Percentiles rank a stretch among this genome's conserved stretches.
These are phyloP conservation scores for Malacosoma neustria DNA, from an alignment of 2,888 invertebrate genomes.

Conservation along the genomic window DNA sequence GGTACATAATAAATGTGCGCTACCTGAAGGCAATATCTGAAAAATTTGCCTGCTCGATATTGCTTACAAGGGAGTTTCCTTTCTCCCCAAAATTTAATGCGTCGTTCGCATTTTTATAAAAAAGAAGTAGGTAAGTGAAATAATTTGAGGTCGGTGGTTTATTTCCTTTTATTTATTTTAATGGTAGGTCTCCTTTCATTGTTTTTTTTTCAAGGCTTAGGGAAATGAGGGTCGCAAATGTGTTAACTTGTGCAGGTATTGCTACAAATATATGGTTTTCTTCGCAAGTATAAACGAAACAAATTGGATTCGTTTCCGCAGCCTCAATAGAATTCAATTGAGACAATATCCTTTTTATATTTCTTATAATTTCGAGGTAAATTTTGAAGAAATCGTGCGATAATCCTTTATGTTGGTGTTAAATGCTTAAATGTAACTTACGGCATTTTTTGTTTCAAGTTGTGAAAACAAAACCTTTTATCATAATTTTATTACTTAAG, in stretches of 20 bases:
- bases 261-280: constrained; percentile 12
- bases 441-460: constrained; percentile 39
- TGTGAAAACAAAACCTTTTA: constrained; percentile 61
- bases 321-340: constrained; percentile 43
- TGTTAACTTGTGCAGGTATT: constrained; percentile 29
- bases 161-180: constrained; percentile 74
- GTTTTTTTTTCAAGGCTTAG: constrained; percentile 55
- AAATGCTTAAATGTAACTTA: constrained; percentile 45
- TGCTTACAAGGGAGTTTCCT: constrained; percentile 75
- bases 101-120: constrained; percentile 74
- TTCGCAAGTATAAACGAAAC: constrained; percentile 39
- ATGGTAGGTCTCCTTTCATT: constrained; percentile 67
- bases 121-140: constrained; percentile 74
- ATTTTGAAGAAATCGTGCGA: constrained; percentile 9
- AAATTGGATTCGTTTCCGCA: constrained; percentile 49
- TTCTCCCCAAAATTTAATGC: constrained; percentile 75
- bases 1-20: constrained; percentile 76
- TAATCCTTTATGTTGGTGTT: constrained; percentile 29
- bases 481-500: constrained; percentile 60
- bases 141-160: constrained; percentile 70
- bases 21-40: constrained; percentile 76
- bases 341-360: constrained; percentile 9
- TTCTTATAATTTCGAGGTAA: constrained; percentile 10
- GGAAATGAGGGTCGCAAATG: constrained; percentile 47
- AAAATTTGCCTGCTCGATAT: constrained; percentile 75